These are phyloP conservation scores for Otolemur crassicaudatus DNA, from an alignment of 2,797 vertebrate species.

Conservation along the genomic window DNA sequence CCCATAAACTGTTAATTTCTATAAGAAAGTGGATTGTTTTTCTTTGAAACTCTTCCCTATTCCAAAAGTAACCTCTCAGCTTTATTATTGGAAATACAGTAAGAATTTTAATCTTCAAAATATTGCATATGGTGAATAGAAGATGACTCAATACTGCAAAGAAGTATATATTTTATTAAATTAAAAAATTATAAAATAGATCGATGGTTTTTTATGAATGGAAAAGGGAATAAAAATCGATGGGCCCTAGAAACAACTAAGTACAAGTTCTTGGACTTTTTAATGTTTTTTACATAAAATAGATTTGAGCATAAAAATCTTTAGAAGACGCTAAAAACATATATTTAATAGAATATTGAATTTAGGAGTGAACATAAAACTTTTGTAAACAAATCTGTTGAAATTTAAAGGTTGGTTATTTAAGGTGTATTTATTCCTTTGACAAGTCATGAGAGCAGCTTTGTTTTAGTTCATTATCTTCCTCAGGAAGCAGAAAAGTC, in stretches of 20 bases:
- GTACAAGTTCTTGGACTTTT: not conserved
- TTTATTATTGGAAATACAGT: not conserved
- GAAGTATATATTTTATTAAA: conserved; percentile 4
- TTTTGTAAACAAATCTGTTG: not conserved
- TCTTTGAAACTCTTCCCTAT: not conserved
- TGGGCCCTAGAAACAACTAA: not conserved
- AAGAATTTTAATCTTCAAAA: conserved; percentile 22
- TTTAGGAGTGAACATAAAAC: not conserved
- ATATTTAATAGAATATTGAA: not conserved
- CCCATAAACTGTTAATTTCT: not conserved
- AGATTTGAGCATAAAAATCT: not conserved
- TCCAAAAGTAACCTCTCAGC: not conserved
- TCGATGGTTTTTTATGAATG: not conserved
- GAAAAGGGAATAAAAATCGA: not conserved
- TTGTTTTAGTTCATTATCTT: not conserved
- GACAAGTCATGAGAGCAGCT: not conserved
- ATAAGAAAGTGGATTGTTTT: not conserved
- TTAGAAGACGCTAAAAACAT: not conserved
- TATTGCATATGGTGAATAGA: not conserved
- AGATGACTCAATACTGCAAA: not conserved
- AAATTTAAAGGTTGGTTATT: not conserved
- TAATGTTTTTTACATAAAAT: conserved; percentile 18
- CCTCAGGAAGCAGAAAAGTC: not conserved
- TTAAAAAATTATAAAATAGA: not conserved
- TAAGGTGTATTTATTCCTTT: not conserved